Conservation (phyloP, 2,888 invertebrate species). For the Eristalis pertinax region DNA sequence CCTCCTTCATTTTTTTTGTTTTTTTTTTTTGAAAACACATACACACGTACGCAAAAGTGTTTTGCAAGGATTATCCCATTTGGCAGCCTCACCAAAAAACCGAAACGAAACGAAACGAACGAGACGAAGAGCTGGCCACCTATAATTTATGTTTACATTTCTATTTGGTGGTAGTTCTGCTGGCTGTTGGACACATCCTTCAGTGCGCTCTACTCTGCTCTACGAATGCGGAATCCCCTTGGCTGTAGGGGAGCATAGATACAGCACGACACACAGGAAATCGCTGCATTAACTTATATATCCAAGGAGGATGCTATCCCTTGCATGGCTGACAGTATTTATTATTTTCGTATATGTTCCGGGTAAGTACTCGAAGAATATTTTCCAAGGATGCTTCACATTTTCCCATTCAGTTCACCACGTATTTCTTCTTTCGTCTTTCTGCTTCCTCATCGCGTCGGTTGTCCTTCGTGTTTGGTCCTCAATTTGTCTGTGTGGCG, state of each 20-base stretch:
- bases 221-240: conserved; percentile 53
- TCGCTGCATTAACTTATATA: conserved; percentile 73
- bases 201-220: conserved; percentile 25
- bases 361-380: conserved; percentile 72
- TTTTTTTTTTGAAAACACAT: conserved; percentile 3
- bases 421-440: conserved; percentile 6
- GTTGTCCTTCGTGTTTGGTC: background rate
- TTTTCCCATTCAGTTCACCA: conserved; percentile 21
- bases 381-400: conserved; percentile 52
- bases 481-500: conserved; percentile 3
- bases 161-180: conserved; percentile 31
- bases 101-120: background rate
- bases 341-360: conserved; percentile 75
- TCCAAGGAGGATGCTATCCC: conserved; percentile 74
- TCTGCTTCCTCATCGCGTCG: background rate
- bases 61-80: conserved; percentile 65
- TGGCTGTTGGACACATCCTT: conserved; percentile 45
- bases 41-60: background rate
- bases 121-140: conserved; percentile 54
- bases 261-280: conserved; percentile 67
- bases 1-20: background rate
- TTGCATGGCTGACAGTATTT: conserved; percentile 74
- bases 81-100: conserved; percentile 43
- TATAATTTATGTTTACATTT: conserved; percentile 69
- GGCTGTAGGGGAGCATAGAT: conserved; percentile 36